These are phyloP conservation scores for Rhinoraja longicauda DNA, from an alignment of 2,797 vertebrate genomes.

Conservation along the genomic window DNA sequence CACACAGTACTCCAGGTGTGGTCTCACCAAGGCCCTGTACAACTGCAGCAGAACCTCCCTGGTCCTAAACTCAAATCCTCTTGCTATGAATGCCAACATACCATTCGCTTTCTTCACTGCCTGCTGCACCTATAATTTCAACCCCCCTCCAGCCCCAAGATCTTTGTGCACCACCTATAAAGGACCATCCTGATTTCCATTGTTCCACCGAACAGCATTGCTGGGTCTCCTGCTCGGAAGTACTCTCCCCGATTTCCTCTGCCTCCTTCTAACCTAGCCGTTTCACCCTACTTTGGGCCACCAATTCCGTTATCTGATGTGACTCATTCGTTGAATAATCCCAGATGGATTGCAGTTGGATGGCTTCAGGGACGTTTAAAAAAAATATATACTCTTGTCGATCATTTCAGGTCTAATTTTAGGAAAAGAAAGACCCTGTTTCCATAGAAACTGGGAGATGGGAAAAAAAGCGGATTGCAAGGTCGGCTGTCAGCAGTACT, in stretches of 20 bases:
- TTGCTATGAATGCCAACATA: too few relatives aligned
- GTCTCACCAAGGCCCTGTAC: too few relatives aligned
- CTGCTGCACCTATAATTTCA: too few relatives aligned
- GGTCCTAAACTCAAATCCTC: too few relatives aligned
- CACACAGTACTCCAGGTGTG: too few relatives aligned
- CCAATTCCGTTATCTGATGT: neutral
- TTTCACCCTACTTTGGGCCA: neutral
- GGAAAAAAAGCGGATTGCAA: neutral
- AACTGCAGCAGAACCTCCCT: too few relatives aligned
- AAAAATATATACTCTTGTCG: constrained; percentile 5
- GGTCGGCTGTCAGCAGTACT: neutral
- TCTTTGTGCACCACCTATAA: neutral
- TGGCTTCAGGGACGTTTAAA: neutral
- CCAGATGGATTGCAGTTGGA: neutral
- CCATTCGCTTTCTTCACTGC: too few relatives aligned
- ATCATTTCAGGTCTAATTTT: constrained; percentile 9
- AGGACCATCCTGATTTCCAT: neutral
- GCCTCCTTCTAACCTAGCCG: neutral
- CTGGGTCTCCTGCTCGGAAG: neutral
- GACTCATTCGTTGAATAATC: neutral
- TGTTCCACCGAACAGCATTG: neutral
- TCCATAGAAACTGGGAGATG: constrained; percentile 26
- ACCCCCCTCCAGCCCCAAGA: neutral
- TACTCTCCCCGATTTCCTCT: neutral
- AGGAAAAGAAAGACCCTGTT: neutral